phyloP scores from a whole-genome alignment of 92 coral and sea anemone species.

The Parazoanthus darwini region DNA sequence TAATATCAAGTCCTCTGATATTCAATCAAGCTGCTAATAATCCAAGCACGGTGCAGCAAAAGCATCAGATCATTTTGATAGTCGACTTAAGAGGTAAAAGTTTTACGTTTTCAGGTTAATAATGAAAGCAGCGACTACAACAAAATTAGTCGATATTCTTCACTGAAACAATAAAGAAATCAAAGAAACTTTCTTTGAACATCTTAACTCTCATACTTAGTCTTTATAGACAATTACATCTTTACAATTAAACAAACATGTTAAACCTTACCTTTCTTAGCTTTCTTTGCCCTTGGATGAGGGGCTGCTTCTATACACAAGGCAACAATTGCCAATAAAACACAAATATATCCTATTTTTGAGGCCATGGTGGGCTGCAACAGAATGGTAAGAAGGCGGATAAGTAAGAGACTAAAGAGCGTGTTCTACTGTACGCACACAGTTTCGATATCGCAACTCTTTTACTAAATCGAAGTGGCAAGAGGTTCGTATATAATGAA shows the following conservation, averaged over 20 bases:
- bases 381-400: not conserved
- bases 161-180: not conserved
- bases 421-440: not conserved
- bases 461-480: not conserved
- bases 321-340: constrained; percentile 30
- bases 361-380: constrained; percentile 84
- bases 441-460: not conserved
- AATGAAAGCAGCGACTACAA: not conserved
- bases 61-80: too few relatives aligned
- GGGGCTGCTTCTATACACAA: constrained; percentile 32
- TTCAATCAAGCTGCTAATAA: too few relatives aligned
- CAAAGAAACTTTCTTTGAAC: not conserved
- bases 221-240: not conserved
- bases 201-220: not conserved
- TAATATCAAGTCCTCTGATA: not conserved
- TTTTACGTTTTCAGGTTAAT: too few relatives aligned
- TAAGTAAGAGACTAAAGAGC: not conserved
- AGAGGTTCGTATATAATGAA: not conserved
- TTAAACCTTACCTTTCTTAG: constrained; percentile 17
- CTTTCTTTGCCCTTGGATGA: constrained; percentile 34
- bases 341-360: constrained; percentile 49
- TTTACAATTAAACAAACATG: not conserved
- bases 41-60: not conserved
- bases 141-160: not conserved
- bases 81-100: too few relatives aligned